Percentiles rank a stretch among this genome's conserved stretches.
These are phyloP conservation scores for Penaeus chinensis DNA, from an alignment of 1,140 invertebrate genomes.

Conservation along the genomic window DNA sequence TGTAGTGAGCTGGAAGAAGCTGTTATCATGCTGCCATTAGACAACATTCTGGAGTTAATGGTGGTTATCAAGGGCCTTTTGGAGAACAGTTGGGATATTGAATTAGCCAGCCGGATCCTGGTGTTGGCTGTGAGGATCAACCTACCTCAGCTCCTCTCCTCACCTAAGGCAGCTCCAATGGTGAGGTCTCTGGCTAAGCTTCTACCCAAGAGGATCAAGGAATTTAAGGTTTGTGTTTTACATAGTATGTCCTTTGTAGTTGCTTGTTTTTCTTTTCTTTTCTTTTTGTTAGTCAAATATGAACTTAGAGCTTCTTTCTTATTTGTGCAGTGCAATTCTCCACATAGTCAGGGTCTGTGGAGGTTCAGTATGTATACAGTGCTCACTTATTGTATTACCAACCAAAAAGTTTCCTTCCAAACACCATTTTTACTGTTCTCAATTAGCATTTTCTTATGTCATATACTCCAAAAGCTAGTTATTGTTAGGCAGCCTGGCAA, in stretches of 20 bases:
- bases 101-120: slow-evolving; percentile 80
- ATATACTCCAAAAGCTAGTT: too few species aligned
- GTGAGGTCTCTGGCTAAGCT: slow-evolving; percentile 79
- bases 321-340: too few species aligned
- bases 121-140: slow-evolving; percentile 87
- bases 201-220: slow-evolving; percentile 73
- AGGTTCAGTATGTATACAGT: too few species aligned
- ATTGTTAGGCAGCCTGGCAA: too few species aligned
- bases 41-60: slow-evolving; percentile 83
- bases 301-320: too few species aligned
- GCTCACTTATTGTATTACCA: too few species aligned
- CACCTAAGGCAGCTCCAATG: slow-evolving; percentile 71
- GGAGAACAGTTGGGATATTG: slow-evolving; percentile 75
- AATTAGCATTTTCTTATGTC: too few species aligned
- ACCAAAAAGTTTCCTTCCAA: too few species aligned
- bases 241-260: not conserved
- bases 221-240: slow-evolving; percentile 71
- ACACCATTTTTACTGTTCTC: too few species aligned
- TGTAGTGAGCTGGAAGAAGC: slow-evolving; percentile 90
- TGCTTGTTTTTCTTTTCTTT: too few species aligned
- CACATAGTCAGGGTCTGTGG: too few species aligned
- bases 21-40: slow-evolving; percentile 86
- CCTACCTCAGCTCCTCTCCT: slow-evolving; percentile 83
- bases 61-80: slow-evolving; percentile 78
- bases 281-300: too few species aligned